These are phyloP conservation scores for Lycaena phlaeas DNA, from an alignment of 2,888 invertebrate species.

Conservation along the genomic window DNA sequence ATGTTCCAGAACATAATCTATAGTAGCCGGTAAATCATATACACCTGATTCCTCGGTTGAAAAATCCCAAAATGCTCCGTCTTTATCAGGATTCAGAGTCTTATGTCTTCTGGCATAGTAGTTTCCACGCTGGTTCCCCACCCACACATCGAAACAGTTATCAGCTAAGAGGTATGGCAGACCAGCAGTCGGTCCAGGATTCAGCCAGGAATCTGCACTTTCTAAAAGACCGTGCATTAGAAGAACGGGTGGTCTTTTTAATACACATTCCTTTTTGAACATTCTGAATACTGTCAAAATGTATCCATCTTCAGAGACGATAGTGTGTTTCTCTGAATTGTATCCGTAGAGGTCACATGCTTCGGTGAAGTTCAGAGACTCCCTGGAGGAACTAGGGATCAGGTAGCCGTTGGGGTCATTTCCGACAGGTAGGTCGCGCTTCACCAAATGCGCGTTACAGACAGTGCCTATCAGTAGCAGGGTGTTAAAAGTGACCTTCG, in stretches of 20 bases:
- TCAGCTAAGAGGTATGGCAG: constrained; percentile 31
- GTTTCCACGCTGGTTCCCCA: constrained; percentile 69
- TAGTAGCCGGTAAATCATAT: constrained; percentile 78
- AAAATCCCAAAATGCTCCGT: constrained; percentile 57
- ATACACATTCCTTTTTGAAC: constrained; percentile 20
- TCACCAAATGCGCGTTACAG: too few relatives aligned
- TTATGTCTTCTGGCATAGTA: constrained; percentile 68
- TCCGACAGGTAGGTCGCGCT: too few relatives aligned
- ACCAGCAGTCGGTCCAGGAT: constrained; percentile 37
- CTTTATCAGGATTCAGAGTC: constrained; percentile 32
- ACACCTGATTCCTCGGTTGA: constrained; percentile 79
- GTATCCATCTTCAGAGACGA: constrained; percentile 32
- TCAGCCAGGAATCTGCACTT: constrained; percentile 43
- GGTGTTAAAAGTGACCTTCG: neutral
- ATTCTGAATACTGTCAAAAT: constrained; percentile 27
- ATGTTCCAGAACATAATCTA: constrained; percentile 28
- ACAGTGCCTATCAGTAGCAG: too few relatives aligned
- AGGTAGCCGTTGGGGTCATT: too few relatives aligned
- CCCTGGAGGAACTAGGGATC: too few relatives aligned
- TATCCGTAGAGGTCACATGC: constrained; percentile 22
- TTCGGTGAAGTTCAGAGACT: constrained; percentile 21
- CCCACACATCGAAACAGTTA: constrained; percentile 33
- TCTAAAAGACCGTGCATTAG: constrained; percentile 49
- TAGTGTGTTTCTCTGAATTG: constrained; percentile 19
- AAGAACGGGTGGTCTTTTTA: constrained; percentile 34